Evolutionary conservation across 2,797 vertebrate genomes (phyloP).

Genomic region (Nyctibius grandis): DNA sequence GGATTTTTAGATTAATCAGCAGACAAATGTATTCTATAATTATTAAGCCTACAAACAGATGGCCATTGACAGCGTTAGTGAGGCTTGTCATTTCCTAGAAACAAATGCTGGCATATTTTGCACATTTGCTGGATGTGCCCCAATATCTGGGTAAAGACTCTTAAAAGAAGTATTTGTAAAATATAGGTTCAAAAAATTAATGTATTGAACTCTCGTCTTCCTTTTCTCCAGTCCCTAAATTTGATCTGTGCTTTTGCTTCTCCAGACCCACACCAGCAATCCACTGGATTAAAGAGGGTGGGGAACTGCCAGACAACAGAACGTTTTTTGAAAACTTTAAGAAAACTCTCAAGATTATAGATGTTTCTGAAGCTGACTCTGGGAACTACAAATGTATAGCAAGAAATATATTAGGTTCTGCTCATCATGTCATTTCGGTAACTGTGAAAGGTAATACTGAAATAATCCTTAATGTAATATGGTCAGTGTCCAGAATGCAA

Average conservation of each 20-base stretch:
- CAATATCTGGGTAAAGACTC: neutral
- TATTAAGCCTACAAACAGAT: constrained; percentile 32
- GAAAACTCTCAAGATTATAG: constrained; percentile 87
- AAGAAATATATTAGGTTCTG: constrained; percentile 80
- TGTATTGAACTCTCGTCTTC: neutral
- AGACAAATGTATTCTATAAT: constrained; percentile 29
- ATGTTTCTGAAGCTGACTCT: constrained; percentile 89
- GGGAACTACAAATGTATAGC: constrained; percentile 93
- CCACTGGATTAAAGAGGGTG: constrained; percentile 89
- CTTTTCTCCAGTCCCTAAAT: neutral
- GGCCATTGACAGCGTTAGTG: constrained; percentile 12
- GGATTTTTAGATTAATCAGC: neutral
- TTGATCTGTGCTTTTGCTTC: neutral
- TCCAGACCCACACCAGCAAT: constrained; percentile 89
- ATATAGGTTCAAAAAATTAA: neutral
- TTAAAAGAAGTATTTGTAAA: neutral
- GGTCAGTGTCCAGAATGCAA: neutral
- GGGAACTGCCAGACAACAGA: constrained; percentile 82
- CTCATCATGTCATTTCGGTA: constrained; percentile 86
- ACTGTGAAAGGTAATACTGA: constrained; percentile 87
- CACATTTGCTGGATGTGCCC: neutral
- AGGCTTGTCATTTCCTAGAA: constrained; percentile 18
- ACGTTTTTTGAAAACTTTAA: constrained; percentile 84
- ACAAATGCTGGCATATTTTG: constrained; percentile 3
- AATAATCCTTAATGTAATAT: neutral